Conservation (phyloP, 1,140 invertebrate genomes). For the Calosoma granatense region DNA sequence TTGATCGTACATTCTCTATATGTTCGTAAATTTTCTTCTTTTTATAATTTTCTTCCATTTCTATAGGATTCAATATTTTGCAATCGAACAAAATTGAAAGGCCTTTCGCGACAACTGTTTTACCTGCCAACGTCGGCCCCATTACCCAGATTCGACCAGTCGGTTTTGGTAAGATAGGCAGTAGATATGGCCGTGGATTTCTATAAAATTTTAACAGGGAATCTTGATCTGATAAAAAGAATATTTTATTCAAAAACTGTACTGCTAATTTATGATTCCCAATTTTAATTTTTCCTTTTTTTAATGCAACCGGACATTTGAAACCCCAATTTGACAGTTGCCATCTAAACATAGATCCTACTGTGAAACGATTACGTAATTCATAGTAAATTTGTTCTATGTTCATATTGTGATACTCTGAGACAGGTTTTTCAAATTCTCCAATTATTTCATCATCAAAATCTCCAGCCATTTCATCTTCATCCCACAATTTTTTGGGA, state of each 20-base stretch:
- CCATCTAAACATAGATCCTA: slow-evolving; percentile 30
- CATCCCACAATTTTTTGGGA: slow-evolving; percentile 32
- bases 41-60: slow-evolving; percentile 28
- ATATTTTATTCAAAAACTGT: slow-evolving; percentile 46
- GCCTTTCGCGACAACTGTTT: slow-evolving; percentile 29
- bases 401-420: slow-evolving; percentile 14
- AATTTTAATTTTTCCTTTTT: slow-evolving; percentile 33
- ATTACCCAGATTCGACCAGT: slow-evolving; percentile 36
- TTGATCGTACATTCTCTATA: slow-evolving; percentile 31
- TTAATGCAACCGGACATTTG: slow-evolving; percentile 47
- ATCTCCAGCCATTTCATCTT: slow-evolving; percentile 17
- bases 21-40: slow-evolving; percentile 28
- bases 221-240: slow-evolving; percentile 39
- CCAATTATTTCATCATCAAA: slow-evolving; percentile 11
- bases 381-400: slow-evolving; percentile 28
- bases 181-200: slow-evolving; percentile 46
- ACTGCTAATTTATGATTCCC: slow-evolving; percentile 41
- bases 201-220: slow-evolving; percentile 37
- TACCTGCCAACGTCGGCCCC: slow-evolving; percentile 34
- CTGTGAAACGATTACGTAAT: slow-evolving; percentile 20
- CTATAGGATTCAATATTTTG: slow-evolving; percentile 26
- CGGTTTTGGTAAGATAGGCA: slow-evolving; percentile 31
- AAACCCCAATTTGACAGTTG: slow-evolving; percentile 42
- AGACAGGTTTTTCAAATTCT: slow-evolving; percentile 15
- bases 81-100: slow-evolving; percentile 28